Evolutionary conservation across 2,113 vertebrate genomes (phyloP), one percentile per base, ranked within the genome.

Genomic region (Notiomystis cincta): DNA sequence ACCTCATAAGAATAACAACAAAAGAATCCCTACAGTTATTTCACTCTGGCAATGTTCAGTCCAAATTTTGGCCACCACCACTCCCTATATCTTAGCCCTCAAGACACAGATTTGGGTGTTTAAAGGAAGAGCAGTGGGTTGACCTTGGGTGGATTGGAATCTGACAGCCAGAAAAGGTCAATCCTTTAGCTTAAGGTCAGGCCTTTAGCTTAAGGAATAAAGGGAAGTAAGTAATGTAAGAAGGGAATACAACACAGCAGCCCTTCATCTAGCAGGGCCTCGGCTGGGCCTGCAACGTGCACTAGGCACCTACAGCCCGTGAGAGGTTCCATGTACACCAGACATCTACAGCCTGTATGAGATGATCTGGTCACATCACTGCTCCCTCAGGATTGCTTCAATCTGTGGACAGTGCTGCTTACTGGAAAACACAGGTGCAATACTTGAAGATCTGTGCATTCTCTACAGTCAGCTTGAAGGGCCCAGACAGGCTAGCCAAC

Each of bases 281-380:
- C 33, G 67, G 23, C 10, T 66, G 19, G 28, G 35, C 38, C 38
- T 71, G 35, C 11, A 48, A 8, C 10, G 24, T 48, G 30, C 40
- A 15, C 19, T 33, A 37, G 22, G 30, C 44, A 28, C 3, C 30
- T n/a, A 35, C 5, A 28, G 7, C 13, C 17, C 45, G 18, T 22
- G 37, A 1, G 3, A 87, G 20, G 76, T 42, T 69, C 27, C 12
- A 4, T 20, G 11, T 12, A 19, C 45, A 67, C 14, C 40, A 54
- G 7, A 17, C 8, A 53, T 5, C 21, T 56, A 4, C 3, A 12
- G 33, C 20, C 13, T 64, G 13, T 15, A 48, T 0, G 1, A 87
- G 17, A 77, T 30, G 3, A 6, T 13, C 61, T 31, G 15, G 13
- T 53, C n/a, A 47, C 1, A 6, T 23, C 54, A 47, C 35, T 78